Base-by-base conservation (phyloP, 2,113 vertebrate genomes). In the Syngnathus floridae region DNA sequence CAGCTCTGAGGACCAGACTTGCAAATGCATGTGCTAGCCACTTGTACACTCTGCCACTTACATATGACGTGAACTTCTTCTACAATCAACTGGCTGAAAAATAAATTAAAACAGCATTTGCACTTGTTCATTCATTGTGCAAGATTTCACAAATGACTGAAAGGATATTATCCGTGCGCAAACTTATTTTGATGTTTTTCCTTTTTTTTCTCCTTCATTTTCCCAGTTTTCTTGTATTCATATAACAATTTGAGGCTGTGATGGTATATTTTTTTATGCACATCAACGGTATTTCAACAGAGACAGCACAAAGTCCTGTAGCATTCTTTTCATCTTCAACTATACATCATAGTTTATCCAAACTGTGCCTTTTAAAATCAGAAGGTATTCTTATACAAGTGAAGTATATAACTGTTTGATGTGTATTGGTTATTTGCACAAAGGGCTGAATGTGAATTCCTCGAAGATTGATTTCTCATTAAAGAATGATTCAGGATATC, bases 401-500 rank as follows among this genome's bases (percentile, higher is more conserved):
- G n/a, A 52, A n/a, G 19, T 51, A n/a, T 1, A n/a, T 7, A 21
- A n/a, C 22, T 22, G 22, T 10, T 26, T 54, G n/a, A 4, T 22
- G 26, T 52, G 1, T 52, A 2, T 52, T 12, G 51, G 31, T 37
- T 57, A 17, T 57, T 57, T 57, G 55, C 37, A 7, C 26, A 36
- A 36, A 7, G 17, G 31, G 31, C 14, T 31, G 26, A 57, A 57
- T 19, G 14, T 17, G 55, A 36, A 36, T 37, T 17, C 19, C 31
- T 36, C 3, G 4, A 61, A 9, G 41, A 22, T 63, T 72, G 58
- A 74, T 74, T 72, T 73, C 48, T 65, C 67, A 64, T 46, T 71
- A 56, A 65, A 51, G 54, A 76, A 72, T 49, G 65, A 73, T 22
- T 38, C 43, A n/a, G 67, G 69, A 77, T 82, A 72, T 76, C 48